phyloP scores from a whole-genome alignment of 2,113 vertebrate genomes.

The Notiomystis cincta region DNA sequence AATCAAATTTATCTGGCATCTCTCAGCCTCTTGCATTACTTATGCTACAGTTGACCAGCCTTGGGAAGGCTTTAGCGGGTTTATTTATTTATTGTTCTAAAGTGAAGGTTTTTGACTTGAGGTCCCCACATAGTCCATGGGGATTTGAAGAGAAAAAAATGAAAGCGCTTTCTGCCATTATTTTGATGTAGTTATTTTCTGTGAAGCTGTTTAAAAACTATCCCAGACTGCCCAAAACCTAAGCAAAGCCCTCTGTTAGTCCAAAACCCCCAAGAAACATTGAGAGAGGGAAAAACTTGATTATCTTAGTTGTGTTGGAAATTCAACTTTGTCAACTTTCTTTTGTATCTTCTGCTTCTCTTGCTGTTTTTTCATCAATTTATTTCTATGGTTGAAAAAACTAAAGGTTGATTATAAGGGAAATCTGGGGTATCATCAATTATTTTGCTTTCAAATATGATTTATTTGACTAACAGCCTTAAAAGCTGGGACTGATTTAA shows the following conservation, averaged over 20 bases:
- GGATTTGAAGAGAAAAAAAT: constrained; percentile 59
- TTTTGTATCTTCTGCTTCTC: background rate
- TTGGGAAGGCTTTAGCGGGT: constrained; percentile 74
- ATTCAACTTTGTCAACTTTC: background rate
- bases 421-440: constrained; percentile 39
- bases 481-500: constrained; percentile 71
- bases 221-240: background rate
- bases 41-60: constrained; percentile 81
- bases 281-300: background rate
- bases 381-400: constrained; percentile 47
- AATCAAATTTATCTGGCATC: constrained; percentile 91
- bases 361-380: constrained; percentile 28
- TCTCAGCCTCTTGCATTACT: constrained; percentile 83
- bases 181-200: background rate
- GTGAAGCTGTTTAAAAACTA: background rate
- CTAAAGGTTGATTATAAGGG: constrained; percentile 57
- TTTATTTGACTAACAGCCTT: constrained; percentile 66
- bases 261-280: background rate
- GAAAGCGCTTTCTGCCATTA: constrained; percentile 54
- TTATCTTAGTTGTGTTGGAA: background rate
- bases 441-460: constrained; percentile 63
- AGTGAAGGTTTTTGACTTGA: constrained; percentile 84
- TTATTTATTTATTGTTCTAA: constrained; percentile 87
- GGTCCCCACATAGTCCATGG: constrained; percentile 65
- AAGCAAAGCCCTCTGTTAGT: background rate